Conservation (phyloP, 2,113 vertebrate species). For the Sphyrna mokarran region DNA sequence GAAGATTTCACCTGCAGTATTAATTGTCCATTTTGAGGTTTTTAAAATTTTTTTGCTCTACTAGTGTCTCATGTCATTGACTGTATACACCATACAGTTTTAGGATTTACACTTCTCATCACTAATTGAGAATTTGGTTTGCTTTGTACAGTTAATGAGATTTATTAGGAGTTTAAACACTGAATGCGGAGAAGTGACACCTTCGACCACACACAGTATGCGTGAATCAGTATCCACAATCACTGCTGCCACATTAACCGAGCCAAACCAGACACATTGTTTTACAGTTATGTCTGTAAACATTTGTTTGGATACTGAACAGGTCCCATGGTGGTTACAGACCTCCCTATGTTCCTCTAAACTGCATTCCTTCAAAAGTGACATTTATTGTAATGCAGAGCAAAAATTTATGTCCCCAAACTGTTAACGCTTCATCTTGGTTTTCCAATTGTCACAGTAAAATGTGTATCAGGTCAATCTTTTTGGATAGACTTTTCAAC, state of each 20-base stretch:
- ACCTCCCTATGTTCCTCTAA: slow-evolving; percentile 18
- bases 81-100: background rate
- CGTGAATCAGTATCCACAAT: slow-evolving; percentile 19
- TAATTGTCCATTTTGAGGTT: background rate
- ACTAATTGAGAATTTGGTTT: background rate
- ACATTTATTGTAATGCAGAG: slow-evolving; percentile 31
- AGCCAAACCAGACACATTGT: slow-evolving; percentile 18
- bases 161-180: slow-evolving; percentile 29
- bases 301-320: slow-evolving; percentile 35
- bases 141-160: slow-evolving; percentile 27
- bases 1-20: background rate
- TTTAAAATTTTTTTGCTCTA: background rate
- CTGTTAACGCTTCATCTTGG: background rate
- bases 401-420: slow-evolving; percentile 16
- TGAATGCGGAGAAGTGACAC: slow-evolving; percentile 24
- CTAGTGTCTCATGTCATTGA: background rate
- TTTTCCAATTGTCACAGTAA: background rate
- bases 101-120: slow-evolving; percentile 2
- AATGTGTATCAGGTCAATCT: background rate
- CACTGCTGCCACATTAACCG: background rate
- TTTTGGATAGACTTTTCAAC: background rate
- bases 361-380: slow-evolving; percentile 25
- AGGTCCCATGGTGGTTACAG: slow-evolving; percentile 23
- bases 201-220: slow-evolving; percentile 6
- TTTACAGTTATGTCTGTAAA: slow-evolving; percentile 32